phyloP scores from a whole-genome alignment of 2,113 vertebrate species.

The Dolichotis patagonum region DNA sequence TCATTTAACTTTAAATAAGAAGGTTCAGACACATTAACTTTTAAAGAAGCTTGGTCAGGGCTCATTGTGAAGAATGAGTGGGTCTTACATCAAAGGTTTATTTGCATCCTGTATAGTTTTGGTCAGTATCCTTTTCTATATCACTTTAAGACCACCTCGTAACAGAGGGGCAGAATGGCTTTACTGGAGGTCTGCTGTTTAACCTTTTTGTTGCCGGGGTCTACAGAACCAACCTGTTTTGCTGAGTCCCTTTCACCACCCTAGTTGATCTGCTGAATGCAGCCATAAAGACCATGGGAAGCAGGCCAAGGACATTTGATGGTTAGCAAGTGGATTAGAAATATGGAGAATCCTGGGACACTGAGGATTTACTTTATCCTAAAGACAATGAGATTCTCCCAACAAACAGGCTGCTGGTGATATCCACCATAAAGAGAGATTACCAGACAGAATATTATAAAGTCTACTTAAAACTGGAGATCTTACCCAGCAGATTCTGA shows the following conservation, averaged over 20 bases:
- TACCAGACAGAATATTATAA: background rate
- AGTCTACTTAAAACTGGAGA: background rate
- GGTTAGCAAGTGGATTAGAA: background rate
- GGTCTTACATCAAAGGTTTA: background rate
- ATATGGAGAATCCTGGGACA: background rate
- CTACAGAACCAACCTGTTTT: background rate
- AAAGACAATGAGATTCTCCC: background rate
- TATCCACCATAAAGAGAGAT: background rate
- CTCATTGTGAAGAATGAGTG: background rate
- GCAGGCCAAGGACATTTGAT: background rate
- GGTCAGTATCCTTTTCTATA: background rate
- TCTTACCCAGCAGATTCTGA: background rate
- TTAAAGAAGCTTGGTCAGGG: background rate
- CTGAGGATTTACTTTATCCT: background rate
- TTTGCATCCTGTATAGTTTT: background rate
- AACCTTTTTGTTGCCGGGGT: background rate
- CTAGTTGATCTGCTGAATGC: background rate
- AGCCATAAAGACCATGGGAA: background rate
- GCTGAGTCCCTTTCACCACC: background rate
- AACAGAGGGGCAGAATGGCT: background rate
- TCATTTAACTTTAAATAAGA: background rate
- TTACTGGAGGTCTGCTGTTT: background rate
- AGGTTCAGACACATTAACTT: background rate
- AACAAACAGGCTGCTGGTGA: background rate
- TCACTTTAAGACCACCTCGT: background rate